These are phyloP conservation scores for Laothoe populi DNA, from an alignment of 2,888 invertebrate species.

Conservation along the genomic window DNA sequence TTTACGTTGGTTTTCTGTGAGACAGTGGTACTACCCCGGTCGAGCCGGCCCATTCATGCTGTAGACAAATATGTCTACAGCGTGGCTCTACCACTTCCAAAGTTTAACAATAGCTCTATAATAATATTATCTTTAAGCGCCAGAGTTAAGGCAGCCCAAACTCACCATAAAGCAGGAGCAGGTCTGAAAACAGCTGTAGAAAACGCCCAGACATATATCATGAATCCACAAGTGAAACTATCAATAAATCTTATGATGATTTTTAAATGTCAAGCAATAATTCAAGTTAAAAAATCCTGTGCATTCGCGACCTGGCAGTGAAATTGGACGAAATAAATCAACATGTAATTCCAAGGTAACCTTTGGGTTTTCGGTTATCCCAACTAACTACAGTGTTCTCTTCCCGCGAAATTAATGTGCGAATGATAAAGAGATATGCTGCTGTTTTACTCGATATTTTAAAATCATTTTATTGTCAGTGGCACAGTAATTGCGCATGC, in stretches of 20 bases:
- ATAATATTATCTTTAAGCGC: too few species aligned
- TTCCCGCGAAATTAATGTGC: conserved; percentile 10
- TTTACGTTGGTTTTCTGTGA: too few species aligned
- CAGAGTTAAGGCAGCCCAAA: not conserved
- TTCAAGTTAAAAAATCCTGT: conserved; percentile 37
- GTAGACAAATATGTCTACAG: too few species aligned
- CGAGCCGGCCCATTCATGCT: too few species aligned
- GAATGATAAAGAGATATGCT: not conserved
- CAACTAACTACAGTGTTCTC: conserved; percentile 43
- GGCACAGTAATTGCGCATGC: too few species aligned
- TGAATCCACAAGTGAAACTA: conserved; percentile 7
- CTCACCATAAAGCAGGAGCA: not conserved
- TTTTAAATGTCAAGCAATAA: conserved; percentile 37
- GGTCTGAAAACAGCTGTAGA: not conserved
- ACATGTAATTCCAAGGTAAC: conserved; percentile 61
- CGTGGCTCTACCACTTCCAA: too few species aligned
- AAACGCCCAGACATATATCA: not conserved
- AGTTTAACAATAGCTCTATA: too few species aligned
- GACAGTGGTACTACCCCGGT: too few species aligned
- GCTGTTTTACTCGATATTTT: not conserved
- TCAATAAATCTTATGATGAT: conserved; percentile 31
- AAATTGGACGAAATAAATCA: conserved; percentile 70
- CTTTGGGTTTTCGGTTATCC: conserved; percentile 67
- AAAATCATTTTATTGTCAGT: too few species aligned
- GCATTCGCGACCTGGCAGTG: conserved; percentile 48